These are phyloP conservation scores for Nasua narica DNA, from an alignment of 2,797 vertebrate species.

Conservation along the genomic window DNA sequence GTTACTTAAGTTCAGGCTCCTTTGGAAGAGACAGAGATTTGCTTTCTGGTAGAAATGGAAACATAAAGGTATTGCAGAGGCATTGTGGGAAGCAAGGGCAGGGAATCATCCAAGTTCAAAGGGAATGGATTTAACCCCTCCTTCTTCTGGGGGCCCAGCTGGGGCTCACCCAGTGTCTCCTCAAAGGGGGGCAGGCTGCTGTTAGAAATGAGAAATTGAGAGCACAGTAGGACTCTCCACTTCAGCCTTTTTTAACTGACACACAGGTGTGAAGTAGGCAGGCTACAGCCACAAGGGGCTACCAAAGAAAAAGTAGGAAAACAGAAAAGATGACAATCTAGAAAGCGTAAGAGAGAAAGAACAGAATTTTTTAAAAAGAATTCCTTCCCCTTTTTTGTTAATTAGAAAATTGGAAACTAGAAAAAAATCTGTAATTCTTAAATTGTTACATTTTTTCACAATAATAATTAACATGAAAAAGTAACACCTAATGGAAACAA, in stretches of 20 bases:
- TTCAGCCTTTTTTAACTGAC: slow-evolving; percentile 33
- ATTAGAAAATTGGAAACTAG: not conserved
- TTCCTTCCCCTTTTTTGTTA: not conserved
- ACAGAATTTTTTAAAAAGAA: not conserved
- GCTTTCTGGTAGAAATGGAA: not conserved
- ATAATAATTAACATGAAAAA: not conserved
- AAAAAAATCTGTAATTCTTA: not conserved
- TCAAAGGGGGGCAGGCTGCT: not conserved
- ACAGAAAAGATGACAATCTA: not conserved
- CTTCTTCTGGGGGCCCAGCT: not conserved
- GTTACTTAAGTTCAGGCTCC: not conserved
- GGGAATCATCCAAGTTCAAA: not conserved
- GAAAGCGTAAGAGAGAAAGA: not conserved
- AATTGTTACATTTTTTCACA: not conserved
- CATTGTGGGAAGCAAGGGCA: not conserved
- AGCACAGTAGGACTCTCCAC: not conserved
- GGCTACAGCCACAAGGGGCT: not conserved
- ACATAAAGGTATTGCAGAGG: not conserved
- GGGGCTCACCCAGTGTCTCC: not conserved
- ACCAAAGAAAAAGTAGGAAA: not conserved
- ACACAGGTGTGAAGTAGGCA: not conserved
- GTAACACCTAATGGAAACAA: not conserved
- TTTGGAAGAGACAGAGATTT: not conserved
- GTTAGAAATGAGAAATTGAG: not conserved
- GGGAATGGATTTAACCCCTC: not conserved